Percentiles rank a stretch among this genome's conserved stretches.
phyloP scores from a whole-genome alignment of 2,888 invertebrate genomes.

The Sialis lutaria region DNA sequence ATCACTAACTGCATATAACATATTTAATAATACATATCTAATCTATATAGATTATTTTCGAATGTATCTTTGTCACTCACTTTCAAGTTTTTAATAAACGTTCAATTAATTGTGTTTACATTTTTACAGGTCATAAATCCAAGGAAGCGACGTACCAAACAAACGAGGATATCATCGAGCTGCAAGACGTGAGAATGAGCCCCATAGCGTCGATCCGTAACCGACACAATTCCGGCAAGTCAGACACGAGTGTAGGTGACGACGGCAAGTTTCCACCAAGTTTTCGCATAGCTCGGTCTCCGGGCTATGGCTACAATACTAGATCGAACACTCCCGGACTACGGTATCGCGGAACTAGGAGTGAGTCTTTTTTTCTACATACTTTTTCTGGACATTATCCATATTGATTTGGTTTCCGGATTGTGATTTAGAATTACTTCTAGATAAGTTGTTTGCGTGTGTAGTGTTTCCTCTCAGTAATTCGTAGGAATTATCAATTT shows the following conservation, averaged over 20 bases:
- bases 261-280: constrained; percentile 54
- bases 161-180: constrained; percentile 69
- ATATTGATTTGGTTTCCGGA: too few relatives aligned
- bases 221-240: constrained; percentile 40
- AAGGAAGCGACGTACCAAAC: constrained; percentile 17
- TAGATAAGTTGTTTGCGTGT: too few relatives aligned
- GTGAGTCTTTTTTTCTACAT: constrained; percentile 16
- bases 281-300: constrained; percentile 51
- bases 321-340: constrained; percentile 37
- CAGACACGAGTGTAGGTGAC: constrained; percentile 23
- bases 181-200: constrained; percentile 73
- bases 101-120: constrained; percentile 1
- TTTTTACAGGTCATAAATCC: constrained; percentile 23
- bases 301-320: constrained; percentile 35
- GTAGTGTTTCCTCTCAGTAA: too few relatives aligned
- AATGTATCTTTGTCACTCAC: too few relatives aligned
- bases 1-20: too few relatives aligned
- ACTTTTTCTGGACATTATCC: too few relatives aligned
- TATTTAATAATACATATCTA: too few relatives aligned
- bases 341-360: constrained; percentile 33
- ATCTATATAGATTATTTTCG: too few relatives aligned
- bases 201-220: constrained; percentile 64
- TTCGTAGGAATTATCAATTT: too few relatives aligned
- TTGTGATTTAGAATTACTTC: too few relatives aligned
- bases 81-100: neutral